Conservation (phyloP, 2,888 invertebrate genomes). For the Heterodera filipjevi region DNA sequence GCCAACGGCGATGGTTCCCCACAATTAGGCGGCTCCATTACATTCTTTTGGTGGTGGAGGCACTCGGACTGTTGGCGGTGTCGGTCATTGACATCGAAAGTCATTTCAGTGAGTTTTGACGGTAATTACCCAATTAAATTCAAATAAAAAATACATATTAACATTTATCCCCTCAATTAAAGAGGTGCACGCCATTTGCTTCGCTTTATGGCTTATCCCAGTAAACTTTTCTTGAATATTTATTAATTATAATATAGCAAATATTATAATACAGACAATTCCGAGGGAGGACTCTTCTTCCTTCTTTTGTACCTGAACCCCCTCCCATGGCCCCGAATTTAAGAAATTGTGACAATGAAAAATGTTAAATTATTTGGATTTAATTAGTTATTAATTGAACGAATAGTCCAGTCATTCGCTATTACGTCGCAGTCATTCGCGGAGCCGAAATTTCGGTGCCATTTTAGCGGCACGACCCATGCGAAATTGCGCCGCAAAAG, state of each 20-base stretch:
- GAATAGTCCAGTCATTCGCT: background rate
- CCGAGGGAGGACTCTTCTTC: no score
- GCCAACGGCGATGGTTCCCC: slow-evolving; percentile 40
- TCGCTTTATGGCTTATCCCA: slow-evolving; percentile 55
- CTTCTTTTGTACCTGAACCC: no score
- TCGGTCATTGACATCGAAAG: slow-evolving; percentile 61
- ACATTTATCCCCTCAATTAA: slow-evolving; percentile 28
- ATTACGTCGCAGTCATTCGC: no score
- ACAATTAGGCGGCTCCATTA: slow-evolving; percentile 39
- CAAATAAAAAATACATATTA: background rate
- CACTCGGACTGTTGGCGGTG: slow-evolving; percentile 50
- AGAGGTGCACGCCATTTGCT: slow-evolving; percentile 59
- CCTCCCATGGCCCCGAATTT: no score
- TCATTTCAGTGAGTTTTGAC: slow-evolving; percentile 48
- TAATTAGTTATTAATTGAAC: background rate
- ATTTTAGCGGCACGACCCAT: no score
- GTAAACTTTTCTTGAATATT: slow-evolving; percentile 35
- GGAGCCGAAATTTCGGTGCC: no score
- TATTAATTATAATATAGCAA: no score
- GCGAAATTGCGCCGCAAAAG: no score
- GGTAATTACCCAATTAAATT: background rate
- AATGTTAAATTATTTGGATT: background rate
- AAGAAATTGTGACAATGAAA: no score
- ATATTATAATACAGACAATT: no score
- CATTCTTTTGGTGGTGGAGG: slow-evolving; percentile 40